These are phyloP conservation scores for pig (Sus scrofa) DNA, from an alignment of 2,113 vertebrate genomes.

Conservation along the genomic window T2T-Sscrofa CM000822.6:52739501-52740000, in stretches of 20 bases:
- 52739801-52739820: background rate
- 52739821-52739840: background rate
- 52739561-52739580: conserved; percentile 53
- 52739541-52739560: conserved; percentile 58
- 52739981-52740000: conserved; percentile 66
- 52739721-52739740: background rate
- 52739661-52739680: background rate
- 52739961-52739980: conserved; percentile 17
- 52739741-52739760: conserved; percentile 48
- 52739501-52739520: background rate
- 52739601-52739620: conserved; percentile 4
- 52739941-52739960: background rate
- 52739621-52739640: conserved; percentile 13
- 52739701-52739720: conserved; percentile 59
- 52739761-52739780: background rate
- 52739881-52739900: background rate
- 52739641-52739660: background rate
- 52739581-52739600: conserved; percentile 38
- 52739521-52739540: conserved; percentile 43
- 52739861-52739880: conserved; percentile 54
- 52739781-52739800: background rate
- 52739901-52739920: conserved; percentile 44
- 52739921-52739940: background rate
- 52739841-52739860: background rate
- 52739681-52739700: background rate